Evolutionary conservation across 1,140 invertebrate genomes (phyloP).

Genomic region (Brachionus sp.): DNA sequence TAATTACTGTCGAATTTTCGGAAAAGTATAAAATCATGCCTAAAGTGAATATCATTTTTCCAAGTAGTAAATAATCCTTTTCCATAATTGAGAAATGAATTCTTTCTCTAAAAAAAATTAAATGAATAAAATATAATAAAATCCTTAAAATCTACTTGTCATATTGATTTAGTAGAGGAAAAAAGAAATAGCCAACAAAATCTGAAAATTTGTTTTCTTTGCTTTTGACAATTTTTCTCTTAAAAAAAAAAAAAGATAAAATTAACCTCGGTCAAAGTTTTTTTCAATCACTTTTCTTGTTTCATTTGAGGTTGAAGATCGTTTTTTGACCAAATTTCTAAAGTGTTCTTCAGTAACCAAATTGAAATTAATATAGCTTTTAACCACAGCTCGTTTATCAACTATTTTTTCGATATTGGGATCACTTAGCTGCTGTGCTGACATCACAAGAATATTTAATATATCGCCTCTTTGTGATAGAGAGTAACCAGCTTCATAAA

Average conservation of each 20-base stretch:
- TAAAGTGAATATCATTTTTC: slow-evolving; percentile 29
- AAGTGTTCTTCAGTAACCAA: not conserved
- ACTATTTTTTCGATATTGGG: not conserved
- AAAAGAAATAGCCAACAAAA: slow-evolving; percentile 7
- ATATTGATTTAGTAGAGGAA: slow-evolving; percentile 15
- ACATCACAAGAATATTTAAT: not conserved
- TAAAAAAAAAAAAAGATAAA: not conserved
- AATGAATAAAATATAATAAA: not conserved
- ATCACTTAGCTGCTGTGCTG: not conserved
- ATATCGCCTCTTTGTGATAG: not conserved
- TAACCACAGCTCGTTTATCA: not conserved
- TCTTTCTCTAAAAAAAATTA: not conserved
- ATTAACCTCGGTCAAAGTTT: not conserved
- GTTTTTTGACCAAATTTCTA: not conserved
- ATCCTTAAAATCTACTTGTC: not conserved
- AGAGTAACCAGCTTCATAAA: slow-evolving; percentile 15
- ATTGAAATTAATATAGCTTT: not conserved
- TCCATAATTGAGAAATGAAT: not conserved
- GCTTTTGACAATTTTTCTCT: not conserved
- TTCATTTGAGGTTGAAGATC: not conserved
- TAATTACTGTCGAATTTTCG: not conserved
- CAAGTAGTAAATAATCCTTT: not conserved
- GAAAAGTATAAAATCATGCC: slow-evolving; percentile 1
- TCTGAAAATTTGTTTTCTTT: slow-evolving; percentile 27
- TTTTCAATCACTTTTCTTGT: not conserved